Base-by-base conservation (phyloP, 2,888 invertebrate species). In the Mimumesa dahlbomi region DNA sequence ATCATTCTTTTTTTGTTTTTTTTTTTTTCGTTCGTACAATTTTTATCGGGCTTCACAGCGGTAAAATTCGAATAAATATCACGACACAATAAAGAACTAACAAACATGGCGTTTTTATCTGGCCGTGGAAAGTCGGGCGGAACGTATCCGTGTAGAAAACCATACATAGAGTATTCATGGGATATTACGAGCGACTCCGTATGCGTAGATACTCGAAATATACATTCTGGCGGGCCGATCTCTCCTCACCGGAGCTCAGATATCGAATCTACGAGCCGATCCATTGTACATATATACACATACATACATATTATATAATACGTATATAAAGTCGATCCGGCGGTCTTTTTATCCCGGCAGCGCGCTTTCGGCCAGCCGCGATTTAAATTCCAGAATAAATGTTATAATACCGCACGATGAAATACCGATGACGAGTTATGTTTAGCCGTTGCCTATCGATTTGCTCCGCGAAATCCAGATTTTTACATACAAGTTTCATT, bases 381-480 rank as follows among this genome's bases (percentile, higher is more conserved):
- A 63, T 67, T 67, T 63, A 63, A 67, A 67, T 67, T 67, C 56
- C 31, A 52, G 50, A 56, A 56, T 63, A 63, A 67, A 50, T 56
- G 56, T 62, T 65, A 65, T 45, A 22, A 22, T 11, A 45, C 40
- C 40, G 34, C n/a, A 42, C 42, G 57, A 13, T 48, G 48, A 48
- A 29, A 29, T 16, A 16, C 16, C 25, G 63, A 63, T 57, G 63
- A 57, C 63, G 63, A 63, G 63, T 63, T 63, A 63, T 31, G 63
- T 56, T 56, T 57, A 46, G 54, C 16, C 40, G 19, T 16, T 42
- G 16, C 19, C 14, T 16, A 42, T 42, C 40, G 40, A 18, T 42
- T 18, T 11, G 38, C 4, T 6, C 9, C 6, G 9, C 34, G 34
- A 34, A 1, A 34, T 9, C 9, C 34, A n/a, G 34, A 9, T n/a